Evolutionary conservation across 2,888 invertebrate species (phyloP), one percentile per base, ranked within the genome.

Genomic region (Macroteleia sp.): DNA sequence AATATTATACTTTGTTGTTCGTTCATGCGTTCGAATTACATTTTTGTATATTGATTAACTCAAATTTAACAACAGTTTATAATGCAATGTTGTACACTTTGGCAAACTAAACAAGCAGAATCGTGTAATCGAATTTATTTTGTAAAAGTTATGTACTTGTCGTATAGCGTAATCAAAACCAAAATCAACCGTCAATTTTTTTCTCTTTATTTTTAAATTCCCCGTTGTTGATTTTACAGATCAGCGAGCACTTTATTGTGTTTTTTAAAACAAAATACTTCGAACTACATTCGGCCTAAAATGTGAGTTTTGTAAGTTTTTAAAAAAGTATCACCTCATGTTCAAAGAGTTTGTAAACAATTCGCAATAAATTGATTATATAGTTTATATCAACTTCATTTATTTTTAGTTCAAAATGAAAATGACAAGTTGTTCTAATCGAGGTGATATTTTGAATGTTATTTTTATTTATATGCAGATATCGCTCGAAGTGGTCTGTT

Each of bases 1-100:
- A 56, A 22, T 22, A 36, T 36, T 62, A 39, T 48, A 48, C 22
- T 48, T 62, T 32, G 61, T 62, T 46, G 16, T 46, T 32, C 32
- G 16, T 22, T 14, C 44, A 25, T 30, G 20, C 16, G 17, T 22
- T 25, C 44, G 46, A 39, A 41, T 41, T 39, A 22, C 22, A 25
- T 6, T 54, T 57, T 57, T 41, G 30, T 57, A 48, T 30, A 57
- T 57, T 57, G 12, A 41, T 39, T 3, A 20, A 41, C 3, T 12
- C 14, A 36, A 20, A 3, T 20, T 14, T 1, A 44, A 9, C 25
- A 25, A 25, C 20, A 14, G 6, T 12, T 14, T n/a, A n/a, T n/a
- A n/a, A n/a, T n/a, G n/a, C n/a, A n/a, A 8, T 41, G 16, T 41
- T 41, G 17, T 19, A 30, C 30, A 36, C 5, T 14, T 14, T 30